Evolutionary conservation across 1,140 invertebrate genomes (phyloP).

Genomic region (Aphaenogaster rudis): DNA sequence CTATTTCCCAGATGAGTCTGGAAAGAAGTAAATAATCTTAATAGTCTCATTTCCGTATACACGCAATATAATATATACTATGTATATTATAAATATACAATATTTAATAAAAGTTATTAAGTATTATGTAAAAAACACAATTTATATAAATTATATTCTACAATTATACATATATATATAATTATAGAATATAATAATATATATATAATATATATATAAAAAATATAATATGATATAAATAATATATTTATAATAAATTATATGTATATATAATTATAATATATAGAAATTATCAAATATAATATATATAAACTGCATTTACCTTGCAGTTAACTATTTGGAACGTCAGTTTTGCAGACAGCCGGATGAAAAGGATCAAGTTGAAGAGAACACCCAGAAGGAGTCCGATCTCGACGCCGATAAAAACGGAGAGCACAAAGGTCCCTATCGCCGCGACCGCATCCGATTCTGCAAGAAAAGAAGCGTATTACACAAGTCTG

Average conservation of each 20-base stretch:
- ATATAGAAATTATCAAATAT: not conserved
- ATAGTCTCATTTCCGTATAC: not conserved
- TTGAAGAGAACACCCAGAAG: constrained; percentile 89
- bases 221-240: not conserved
- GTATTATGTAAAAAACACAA: too few relatives aligned
- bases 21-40: constrained; percentile 31
- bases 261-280: not conserved
- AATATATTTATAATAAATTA: too few relatives aligned
- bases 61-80: not conserved
- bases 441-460: constrained; percentile 88
- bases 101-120: too few relatives aligned
- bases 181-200: too few relatives aligned
- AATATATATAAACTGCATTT: constrained; percentile 53
- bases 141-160: too few relatives aligned
- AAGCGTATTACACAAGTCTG: not conserved
- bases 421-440: constrained; percentile 88
- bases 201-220: not conserved
- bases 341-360: constrained; percentile 85
- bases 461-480: constrained; percentile 88
- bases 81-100: not conserved
- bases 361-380: constrained; percentile 89
- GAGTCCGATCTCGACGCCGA: constrained; percentile 91
- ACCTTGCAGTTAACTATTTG: constrained; percentile 83
- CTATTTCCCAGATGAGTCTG: constrained; percentile 81
- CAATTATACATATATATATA: too few relatives aligned